A percentile compares a stretch with the other conserved stretches of the same genome.
Evolutionary conservation across 2,797 vertebrate genomes (phyloP).

Genomic region (Chaetodon trifasciatus): DNA sequence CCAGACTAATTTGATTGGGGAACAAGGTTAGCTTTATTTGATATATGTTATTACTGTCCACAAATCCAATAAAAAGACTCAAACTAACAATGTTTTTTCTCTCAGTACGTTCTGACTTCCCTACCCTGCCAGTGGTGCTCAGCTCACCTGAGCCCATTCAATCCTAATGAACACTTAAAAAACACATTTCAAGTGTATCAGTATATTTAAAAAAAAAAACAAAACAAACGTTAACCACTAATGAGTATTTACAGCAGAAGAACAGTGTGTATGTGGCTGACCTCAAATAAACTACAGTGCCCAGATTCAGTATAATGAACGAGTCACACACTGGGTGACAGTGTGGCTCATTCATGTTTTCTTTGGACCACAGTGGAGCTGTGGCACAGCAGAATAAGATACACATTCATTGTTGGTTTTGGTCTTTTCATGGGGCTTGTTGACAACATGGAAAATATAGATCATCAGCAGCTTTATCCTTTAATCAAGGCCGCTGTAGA

Average conservation of each 20-base stretch:
- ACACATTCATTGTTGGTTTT: background rate
- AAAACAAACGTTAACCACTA: too few relatives aligned
- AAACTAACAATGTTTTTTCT: slow-evolving; percentile 12
- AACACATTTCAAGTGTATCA: background rate
- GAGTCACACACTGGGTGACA: too few relatives aligned
- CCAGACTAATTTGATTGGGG: slow-evolving; percentile 8
- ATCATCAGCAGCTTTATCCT: background rate
- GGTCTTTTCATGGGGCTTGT: slow-evolving; percentile 26
- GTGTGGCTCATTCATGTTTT: background rate
- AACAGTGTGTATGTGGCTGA: too few relatives aligned
- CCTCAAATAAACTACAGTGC: too few relatives aligned
- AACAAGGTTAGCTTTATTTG: background rate
- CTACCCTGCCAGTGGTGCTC: background rate
- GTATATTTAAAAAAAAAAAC: too few relatives aligned
- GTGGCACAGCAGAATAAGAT: background rate
- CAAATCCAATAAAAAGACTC: background rate
- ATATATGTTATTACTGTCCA: background rate
- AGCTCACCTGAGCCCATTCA: background rate
- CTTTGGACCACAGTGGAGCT: background rate
- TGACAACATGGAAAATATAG: slow-evolving; percentile 1
- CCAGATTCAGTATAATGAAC: background rate
- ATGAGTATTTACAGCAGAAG: too few relatives aligned
- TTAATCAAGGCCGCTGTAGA: background rate
- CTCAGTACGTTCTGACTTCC: background rate
- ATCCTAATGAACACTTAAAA: background rate